Base-by-base conservation (phyloP, 2,797 vertebrate species). In the Chaunax sp. region DNA sequence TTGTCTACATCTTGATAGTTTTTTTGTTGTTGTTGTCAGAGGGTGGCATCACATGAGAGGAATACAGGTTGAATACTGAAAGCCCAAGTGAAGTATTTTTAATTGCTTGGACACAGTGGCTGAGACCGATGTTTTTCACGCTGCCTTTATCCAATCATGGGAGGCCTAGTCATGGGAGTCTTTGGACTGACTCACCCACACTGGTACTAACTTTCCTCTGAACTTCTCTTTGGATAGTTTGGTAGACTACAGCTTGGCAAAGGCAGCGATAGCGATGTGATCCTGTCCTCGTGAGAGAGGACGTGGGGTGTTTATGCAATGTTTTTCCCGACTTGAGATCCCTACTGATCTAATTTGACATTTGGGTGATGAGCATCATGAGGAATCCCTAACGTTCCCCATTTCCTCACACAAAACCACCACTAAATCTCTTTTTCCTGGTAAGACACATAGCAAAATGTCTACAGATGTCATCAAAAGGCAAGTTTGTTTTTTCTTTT, bases 311-410 rank as follows among this genome's bases (percentile, higher is more conserved):
- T 77, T 88, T 92, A 85, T 72, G 87, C 56, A 90, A 92, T 70
- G 64, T 69, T 80, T 68, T 69, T 49, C 49, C 84, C 64, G 11
- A 77, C 85, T 74, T 78, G 49, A 83, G 59, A 83, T 81, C 68
- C 50, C 70, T n/a, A 50, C 81, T 90, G 88, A 92, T 93, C 82
- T 83, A 91, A 92, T 92, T 92, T 88, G 69, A 87, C 59, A 58
- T 89, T 84, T 80, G 59, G 72, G 75, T 90, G 89, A 90, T 90
- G 80, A 88, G 83, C 82, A 60, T 91, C 90, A 92, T 91, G 89
- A 91, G 89, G 78, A 84, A 64, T 37, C 51, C 88, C 71, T 86
- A 79, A 86, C 65, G 89, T 64, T 84, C 16, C 22, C n/a, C 69
- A 89, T 92, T 91, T 89, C 75, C 78, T 85, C 72, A 41, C 47